These are phyloP conservation scores for Polypterus bichir DNA, from an alignment of 2,113 vertebrate species.

Conservation along the genomic window DNA sequence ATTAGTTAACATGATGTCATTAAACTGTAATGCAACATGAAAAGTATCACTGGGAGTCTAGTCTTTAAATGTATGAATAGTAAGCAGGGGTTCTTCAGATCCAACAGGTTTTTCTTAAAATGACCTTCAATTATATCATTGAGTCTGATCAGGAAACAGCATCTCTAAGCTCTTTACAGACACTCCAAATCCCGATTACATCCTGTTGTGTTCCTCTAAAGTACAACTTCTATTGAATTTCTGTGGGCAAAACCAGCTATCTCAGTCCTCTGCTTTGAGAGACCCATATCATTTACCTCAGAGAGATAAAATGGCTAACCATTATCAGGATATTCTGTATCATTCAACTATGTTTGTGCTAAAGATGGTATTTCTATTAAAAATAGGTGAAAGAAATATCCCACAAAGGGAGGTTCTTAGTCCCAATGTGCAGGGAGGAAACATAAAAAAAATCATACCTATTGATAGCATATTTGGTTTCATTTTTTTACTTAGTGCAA, in stretches of 20 bases:
- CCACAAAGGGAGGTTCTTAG: slow-evolving; percentile 11
- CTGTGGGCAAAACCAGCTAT: slow-evolving; percentile 23
- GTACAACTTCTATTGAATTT: slow-evolving; percentile 19
- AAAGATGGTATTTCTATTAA: slow-evolving; percentile 18
- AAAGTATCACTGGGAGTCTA: too few relatives aligned
- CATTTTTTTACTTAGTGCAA: slow-evolving; percentile 8
- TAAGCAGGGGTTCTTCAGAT: too few relatives aligned
- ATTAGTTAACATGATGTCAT: neutral
- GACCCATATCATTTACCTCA: slow-evolving; percentile 23
- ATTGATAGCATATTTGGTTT: slow-evolving; percentile 19
- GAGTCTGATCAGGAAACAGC: neutral
- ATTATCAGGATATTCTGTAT: slow-evolving; percentile 21
- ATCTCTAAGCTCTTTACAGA: neutral
- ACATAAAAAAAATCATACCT: slow-evolving; percentile 6
- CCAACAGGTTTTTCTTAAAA: too few relatives aligned
- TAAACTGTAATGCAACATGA: slow-evolving; percentile 26
- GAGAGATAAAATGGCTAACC: slow-evolving; percentile 23
- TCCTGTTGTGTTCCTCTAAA: neutral
- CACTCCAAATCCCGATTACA: neutral
- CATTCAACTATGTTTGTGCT: slow-evolving; percentile 20
- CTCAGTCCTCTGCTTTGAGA: slow-evolving; percentile 17
- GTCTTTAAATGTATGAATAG: too few relatives aligned
- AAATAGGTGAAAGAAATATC: slow-evolving; percentile 16
- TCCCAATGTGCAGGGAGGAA: slow-evolving; percentile 1
- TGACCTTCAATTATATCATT: neutral